Conservation (phyloP, 1,140 invertebrate species). For the Meteorus sp. region DNA sequence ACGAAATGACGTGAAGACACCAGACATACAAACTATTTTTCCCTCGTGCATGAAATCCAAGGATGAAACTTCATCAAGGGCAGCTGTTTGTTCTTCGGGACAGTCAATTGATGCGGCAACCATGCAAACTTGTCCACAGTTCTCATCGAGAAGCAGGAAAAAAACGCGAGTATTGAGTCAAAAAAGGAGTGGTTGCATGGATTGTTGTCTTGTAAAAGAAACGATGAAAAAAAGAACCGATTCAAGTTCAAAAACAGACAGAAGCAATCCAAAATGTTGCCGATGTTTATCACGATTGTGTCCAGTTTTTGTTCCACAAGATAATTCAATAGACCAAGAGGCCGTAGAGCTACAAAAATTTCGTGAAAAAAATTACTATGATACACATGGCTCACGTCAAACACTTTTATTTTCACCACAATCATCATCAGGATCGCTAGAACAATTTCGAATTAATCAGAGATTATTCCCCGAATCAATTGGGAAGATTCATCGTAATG, state of each 20-base stretch:
- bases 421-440: constrained; percentile 38
- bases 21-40: constrained; percentile 19
- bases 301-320: constrained; percentile 9
- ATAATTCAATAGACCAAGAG: constrained; percentile 18
- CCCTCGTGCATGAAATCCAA: background rate
- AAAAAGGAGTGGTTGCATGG: too few species aligned
- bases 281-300: constrained; percentile 13
- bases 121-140: too few species aligned
- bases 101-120: too few species aligned
- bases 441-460: constrained; percentile 44
- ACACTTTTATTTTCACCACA: constrained; percentile 34
- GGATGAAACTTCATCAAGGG: background rate
- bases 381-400: constrained; percentile 46
- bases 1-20: background rate
- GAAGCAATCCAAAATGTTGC: constrained; percentile 1
- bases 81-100: constrained; percentile 10
- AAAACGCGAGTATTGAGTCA: constrained; percentile 4
- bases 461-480: constrained; percentile 43
- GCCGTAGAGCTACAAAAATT: constrained; percentile 38
- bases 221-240: background rate
- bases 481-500: constrained; percentile 32
- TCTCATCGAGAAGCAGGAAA: background rate
- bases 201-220: constrained; percentile 10
- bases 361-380: constrained; percentile 49
- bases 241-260: background rate